phyloP scores from a whole-genome alignment of 64 coral and sea anemone species.

The Trachythela sp. region DNA sequence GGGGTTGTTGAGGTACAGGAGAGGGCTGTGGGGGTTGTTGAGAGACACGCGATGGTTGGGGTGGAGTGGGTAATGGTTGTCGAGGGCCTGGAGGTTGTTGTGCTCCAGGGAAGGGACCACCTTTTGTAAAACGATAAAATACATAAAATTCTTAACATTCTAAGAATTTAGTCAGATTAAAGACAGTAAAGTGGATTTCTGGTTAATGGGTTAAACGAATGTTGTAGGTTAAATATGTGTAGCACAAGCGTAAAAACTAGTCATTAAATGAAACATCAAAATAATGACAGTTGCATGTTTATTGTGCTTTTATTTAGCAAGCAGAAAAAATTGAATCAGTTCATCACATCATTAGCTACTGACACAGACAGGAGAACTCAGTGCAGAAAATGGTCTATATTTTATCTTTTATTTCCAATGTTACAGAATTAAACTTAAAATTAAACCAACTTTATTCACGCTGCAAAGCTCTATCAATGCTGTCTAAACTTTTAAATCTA shows the following conservation, averaged over 20 bases:
- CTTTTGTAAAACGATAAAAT: neutral
- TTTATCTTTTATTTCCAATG: too few relatives aligned
- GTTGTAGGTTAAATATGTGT: neutral
- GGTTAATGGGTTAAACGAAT: neutral
- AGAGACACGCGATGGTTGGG: conserved; percentile 15
- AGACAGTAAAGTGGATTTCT: too few relatives aligned
- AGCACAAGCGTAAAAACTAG: neutral
- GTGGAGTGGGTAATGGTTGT: neutral
- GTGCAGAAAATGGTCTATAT: too few relatives aligned
- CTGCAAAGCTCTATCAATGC: too few relatives aligned
- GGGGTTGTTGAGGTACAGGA: neutral
- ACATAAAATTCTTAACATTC: neutral
- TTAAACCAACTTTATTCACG: too few relatives aligned
- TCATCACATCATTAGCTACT: neutral
- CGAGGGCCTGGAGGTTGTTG: neutral
- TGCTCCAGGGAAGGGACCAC: neutral
- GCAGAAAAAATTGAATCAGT: neutral
- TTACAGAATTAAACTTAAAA: too few relatives aligned
- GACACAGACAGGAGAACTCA: too few relatives aligned
- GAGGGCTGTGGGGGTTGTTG: neutral
- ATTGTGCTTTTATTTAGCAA: neutral
- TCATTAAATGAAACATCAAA: neutral
- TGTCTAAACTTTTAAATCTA: too few relatives aligned
- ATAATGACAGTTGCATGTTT: neutral
- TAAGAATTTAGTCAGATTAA: neutral